Conservation (phyloP, 2,888 invertebrate species). For the Epistrophe eligans region DNA sequence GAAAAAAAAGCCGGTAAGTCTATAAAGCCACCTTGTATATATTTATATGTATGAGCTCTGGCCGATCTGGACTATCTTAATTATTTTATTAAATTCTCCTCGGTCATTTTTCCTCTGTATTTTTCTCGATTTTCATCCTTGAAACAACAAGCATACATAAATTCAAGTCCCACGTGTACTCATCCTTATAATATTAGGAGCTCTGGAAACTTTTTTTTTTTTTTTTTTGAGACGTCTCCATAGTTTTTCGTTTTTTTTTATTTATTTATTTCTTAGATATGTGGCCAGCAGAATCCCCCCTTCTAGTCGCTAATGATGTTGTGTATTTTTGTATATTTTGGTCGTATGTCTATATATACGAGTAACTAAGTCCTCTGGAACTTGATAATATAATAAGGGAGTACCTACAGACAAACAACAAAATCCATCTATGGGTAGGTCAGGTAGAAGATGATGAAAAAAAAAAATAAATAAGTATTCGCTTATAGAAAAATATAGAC, state of each 20-base stretch:
- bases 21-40: conserved; percentile 34
- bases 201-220: conserved; percentile 41
- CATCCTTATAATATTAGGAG: conserved; percentile 11
- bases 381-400: conserved; percentile 51
- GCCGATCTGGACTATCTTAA: conserved; percentile 53
- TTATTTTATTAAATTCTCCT: conserved; percentile 58
- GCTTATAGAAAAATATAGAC: not conserved
- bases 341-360: not conserved
- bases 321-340: not conserved
- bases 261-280: not conserved
- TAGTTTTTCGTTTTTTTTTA: conserved; percentile 50
- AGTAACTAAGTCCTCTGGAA: conserved; percentile 14
- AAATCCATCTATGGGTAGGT: conserved; percentile 68
- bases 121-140: conserved; percentile 51
- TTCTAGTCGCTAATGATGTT: conserved; percentile 34
- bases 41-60: conserved; percentile 16
- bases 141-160: conserved; percentile 34
- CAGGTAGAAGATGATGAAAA: conserved; percentile 53
- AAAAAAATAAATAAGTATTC: conserved; percentile 19
- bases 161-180: conserved; percentile 49
- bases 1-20: conserved; percentile 47
- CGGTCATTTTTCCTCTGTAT: conserved; percentile 19
- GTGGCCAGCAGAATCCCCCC: conserved; percentile 43
- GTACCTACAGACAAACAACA: conserved; percentile 59
- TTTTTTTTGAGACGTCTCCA: conserved; percentile 52